Conservation (phyloP, 1,140 invertebrate genomes). For the Drosophila nasuta region DNA sequence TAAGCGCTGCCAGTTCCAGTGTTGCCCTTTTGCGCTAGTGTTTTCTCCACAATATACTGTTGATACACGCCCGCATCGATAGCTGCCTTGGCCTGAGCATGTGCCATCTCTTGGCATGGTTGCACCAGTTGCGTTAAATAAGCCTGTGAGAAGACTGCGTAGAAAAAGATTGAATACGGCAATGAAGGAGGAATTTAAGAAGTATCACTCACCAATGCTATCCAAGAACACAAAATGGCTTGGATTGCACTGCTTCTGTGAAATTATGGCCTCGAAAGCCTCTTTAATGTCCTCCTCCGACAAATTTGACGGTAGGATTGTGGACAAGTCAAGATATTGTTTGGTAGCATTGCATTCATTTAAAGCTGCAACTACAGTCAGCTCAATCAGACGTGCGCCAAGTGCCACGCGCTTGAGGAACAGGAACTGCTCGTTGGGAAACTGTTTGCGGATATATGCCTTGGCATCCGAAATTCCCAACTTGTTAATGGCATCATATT, state of each 20-base stretch:
- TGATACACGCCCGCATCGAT: constrained; percentile 89
- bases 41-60: constrained; percentile 87
- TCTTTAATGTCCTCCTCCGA: constrained; percentile 90
- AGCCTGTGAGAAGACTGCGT: constrained; percentile 86
- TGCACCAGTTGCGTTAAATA: constrained; percentile 90
- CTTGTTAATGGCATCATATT: constrained; percentile 95
- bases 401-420: constrained; percentile 92
- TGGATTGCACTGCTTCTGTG: constrained; percentile 85
- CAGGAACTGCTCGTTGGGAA: constrained; percentile 90
- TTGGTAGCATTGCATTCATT: constrained; percentile 92
- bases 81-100: constrained; percentile 90
- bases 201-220: constrained; percentile 85
- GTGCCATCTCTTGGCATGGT: constrained; percentile 89
- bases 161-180: background rate
- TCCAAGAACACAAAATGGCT: constrained; percentile 86
- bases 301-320: constrained; percentile 92
- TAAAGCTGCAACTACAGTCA: constrained; percentile 87
- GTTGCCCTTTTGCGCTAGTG: constrained; percentile 85
- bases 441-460: constrained; percentile 92
- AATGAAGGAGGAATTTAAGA: background rate
- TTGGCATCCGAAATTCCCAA: constrained; percentile 95
- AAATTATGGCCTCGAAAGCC: constrained; percentile 89
- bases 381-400: constrained; percentile 85
- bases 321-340: constrained; percentile 92
- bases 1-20: constrained; percentile 41